Evolutionary conservation across 2,888 invertebrate species (phyloP).

Genomic region (Steromphala cineraria): DNA sequence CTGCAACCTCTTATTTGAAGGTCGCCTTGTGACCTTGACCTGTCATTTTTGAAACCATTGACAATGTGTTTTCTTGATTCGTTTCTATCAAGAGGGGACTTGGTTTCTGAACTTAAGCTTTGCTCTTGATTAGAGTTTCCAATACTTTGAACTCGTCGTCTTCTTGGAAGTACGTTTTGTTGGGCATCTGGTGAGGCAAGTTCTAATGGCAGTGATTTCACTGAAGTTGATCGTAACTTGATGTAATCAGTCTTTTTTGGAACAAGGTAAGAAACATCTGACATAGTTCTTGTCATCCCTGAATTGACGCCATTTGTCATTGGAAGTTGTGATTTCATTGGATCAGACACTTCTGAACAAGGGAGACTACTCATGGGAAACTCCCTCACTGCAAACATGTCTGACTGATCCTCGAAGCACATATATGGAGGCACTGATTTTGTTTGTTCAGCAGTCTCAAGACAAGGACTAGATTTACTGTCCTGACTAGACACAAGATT

Average conservation of each 20-base stretch:
- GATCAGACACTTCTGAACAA: not conserved
- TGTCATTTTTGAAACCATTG: not conserved
- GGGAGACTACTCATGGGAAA: conserved; percentile 59
- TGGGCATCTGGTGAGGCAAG: not conserved
- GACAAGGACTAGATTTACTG: not conserved
- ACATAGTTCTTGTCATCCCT: not conserved
- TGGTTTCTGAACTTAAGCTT: not conserved
- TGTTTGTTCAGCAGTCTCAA: not conserved
- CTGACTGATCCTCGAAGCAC: not conserved
- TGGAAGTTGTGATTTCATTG: not conserved
- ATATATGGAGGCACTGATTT: not conserved
- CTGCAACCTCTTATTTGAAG: not conserved
- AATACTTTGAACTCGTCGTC: not conserved
- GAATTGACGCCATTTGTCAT: not conserved
- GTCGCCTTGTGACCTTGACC: not conserved
- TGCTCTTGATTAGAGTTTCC: not conserved
- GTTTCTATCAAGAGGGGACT: not conserved
- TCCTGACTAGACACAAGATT: not conserved
- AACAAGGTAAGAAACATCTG: not conserved
- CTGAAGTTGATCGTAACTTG: not conserved
- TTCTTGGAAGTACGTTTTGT: not conserved
- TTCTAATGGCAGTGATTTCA: not conserved
- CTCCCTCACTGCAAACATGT: conserved; percentile 52
- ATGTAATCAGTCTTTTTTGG: not conserved
- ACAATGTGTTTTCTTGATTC: not conserved